Evolutionary conservation across 2,888 invertebrate genomes (phyloP).

Genomic region (Aporophyla nigra): DNA sequence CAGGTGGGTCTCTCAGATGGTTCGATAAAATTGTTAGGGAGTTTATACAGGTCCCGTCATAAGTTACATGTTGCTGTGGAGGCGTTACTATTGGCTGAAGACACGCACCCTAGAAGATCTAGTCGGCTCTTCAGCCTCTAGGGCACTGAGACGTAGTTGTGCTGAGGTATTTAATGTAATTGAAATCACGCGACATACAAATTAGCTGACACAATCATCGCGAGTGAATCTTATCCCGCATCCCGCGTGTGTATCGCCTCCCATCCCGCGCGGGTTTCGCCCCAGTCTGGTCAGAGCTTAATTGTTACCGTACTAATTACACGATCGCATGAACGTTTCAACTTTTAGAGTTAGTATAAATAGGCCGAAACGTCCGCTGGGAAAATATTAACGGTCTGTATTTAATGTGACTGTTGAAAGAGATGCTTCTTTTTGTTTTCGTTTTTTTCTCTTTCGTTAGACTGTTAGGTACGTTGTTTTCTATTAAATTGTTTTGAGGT

Average conservation of each 20-base stretch:
- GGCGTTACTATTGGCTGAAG: too few species aligned
- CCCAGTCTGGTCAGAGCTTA: neutral
- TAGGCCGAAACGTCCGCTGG: neutral
- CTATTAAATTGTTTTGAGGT: neutral
- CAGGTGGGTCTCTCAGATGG: too few species aligned
- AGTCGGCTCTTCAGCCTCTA: too few species aligned
- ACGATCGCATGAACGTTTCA: neutral
- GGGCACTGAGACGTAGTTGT: too few species aligned
- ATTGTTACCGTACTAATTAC: neutral
- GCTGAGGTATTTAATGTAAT: too few species aligned
- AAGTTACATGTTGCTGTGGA: too few species aligned
- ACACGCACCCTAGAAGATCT: too few species aligned
- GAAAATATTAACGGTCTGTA: conserved; percentile 17
- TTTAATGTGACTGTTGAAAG: conserved; percentile 5
- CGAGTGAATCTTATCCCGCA: neutral
- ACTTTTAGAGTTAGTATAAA: neutral
- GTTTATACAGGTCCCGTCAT: too few species aligned
- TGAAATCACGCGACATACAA: neutral
- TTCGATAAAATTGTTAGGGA: too few species aligned
- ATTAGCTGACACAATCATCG: neutral
- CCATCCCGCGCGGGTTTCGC: neutral
- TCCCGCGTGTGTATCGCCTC: neutral
- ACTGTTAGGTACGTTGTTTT: neutral
- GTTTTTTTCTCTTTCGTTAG: neutral
- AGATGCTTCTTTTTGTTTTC: neutral